Conservation (phyloP, 1,140 invertebrate species). For the Phenacoccus solenopsis region DNA sequence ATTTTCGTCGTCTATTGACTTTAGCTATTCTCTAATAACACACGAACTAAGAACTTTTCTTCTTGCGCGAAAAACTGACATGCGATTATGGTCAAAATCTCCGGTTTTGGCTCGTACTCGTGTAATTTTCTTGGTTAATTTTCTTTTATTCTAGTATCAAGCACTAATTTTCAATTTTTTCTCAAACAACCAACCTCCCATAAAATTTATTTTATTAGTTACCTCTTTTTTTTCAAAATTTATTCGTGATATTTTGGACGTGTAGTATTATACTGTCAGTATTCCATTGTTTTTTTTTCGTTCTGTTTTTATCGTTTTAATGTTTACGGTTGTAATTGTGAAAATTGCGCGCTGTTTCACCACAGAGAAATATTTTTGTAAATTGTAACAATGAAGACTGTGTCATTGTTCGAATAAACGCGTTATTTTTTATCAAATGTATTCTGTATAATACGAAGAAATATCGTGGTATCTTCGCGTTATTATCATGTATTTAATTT, state of each 20-base stretch:
- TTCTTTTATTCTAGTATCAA: neutral
- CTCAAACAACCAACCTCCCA: neutral
- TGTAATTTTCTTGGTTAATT: no score
- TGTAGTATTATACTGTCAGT: neutral
- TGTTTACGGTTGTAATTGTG: neutral
- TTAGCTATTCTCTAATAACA: no score
- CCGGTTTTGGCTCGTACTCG: neutral
- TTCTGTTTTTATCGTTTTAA: neutral
- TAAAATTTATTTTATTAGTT: conserved; percentile 4
- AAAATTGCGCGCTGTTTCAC: neutral
- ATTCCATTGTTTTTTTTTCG: neutral
- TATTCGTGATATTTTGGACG: neutral
- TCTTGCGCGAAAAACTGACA: no score
- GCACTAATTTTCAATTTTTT: neutral
- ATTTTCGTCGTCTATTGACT: no score
- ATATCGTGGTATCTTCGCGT: neutral
- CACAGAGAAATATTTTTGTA: neutral
- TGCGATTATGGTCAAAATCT: neutral
- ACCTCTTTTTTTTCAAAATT: neutral
- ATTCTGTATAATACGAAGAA: neutral
- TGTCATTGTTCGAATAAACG: neutral
- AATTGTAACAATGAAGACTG: neutral
- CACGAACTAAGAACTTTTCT: no score
- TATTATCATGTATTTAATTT: neutral
- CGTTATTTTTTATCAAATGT: neutral